phyloP scores from a whole-genome alignment of 2,888 invertebrate genomes.

The Isotomurus palustris region DNA sequence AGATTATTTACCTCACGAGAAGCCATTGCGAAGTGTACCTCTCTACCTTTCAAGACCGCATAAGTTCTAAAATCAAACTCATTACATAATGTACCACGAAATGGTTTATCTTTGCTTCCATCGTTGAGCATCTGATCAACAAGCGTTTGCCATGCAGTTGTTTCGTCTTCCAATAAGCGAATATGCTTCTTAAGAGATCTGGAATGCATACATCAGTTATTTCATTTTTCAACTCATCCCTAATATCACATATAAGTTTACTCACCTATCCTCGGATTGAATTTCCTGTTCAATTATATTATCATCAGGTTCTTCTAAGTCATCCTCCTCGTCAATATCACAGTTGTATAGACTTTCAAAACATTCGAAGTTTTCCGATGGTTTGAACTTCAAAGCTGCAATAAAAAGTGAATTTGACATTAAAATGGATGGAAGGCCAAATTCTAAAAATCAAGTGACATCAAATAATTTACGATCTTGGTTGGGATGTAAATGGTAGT shows the following conservation, averaged over 20 bases:
- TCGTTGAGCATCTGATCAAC: slow-evolving; percentile 80
- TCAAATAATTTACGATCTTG: slow-evolving; percentile 61
- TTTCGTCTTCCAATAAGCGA: slow-evolving; percentile 78
- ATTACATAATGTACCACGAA: slow-evolving; percentile 54
- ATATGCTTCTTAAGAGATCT: slow-evolving; percentile 79
- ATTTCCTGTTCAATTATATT: slow-evolving; percentile 56
- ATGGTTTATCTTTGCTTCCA: slow-evolving; percentile 52
- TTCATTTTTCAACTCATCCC: neutral
- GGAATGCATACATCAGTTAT: slow-evolving; percentile 4
- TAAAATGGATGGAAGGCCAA: neutral
- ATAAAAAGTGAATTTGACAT: slow-evolving; percentile 32
- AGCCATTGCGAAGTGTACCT: slow-evolving; percentile 90
- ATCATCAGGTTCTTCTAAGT: slow-evolving; percentile 47
- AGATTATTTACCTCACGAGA: slow-evolving; percentile 69
- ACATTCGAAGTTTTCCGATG: slow-evolving; percentile 65
- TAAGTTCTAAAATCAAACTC: slow-evolving; percentile 92
- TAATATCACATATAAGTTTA: neutral
- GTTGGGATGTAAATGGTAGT: slow-evolving; percentile 84
- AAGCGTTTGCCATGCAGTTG: slow-evolving; percentile 84
- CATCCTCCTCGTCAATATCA: slow-evolving; percentile 53
- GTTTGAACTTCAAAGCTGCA: slow-evolving; percentile 42
- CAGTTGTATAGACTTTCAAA: slow-evolving; percentile 90
- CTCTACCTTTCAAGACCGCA: slow-evolving; percentile 82
- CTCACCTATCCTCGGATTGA: slow-evolving; percentile 6
- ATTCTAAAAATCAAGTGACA: neutral